Evolutionary conservation across 1,140 invertebrate genomes (phyloP), one percentile per base, ranked within the genome.

Genomic region (Oscheius sp.): DNA sequence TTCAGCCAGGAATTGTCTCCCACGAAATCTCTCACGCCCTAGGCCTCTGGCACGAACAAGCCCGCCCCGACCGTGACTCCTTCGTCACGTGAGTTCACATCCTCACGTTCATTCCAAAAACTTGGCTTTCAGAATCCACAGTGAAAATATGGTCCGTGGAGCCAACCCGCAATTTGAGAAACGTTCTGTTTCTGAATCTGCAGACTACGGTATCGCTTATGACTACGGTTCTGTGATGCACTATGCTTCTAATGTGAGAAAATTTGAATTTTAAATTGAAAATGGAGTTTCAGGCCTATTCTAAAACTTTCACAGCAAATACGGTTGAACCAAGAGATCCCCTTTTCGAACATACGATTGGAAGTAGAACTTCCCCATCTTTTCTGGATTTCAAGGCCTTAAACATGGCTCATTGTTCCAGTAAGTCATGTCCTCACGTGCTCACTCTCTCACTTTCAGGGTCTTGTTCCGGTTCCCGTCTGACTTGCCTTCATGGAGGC

Each of bases 11-110:
- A 38, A 75, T 76, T 3, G 78, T 77, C 31, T 45, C 49, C 23
- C 86, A 87, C 69, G 86, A 87, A 73, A 77, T 87, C 10, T 85
- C 85, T 0, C 86, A 87, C 74, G 80, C 85, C 0, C 75, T 86
- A 31, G 86, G 86, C 3, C 79, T 84, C 64, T 73, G 80, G 70
- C 68, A 82, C 45, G 80, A 82, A 46, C 80, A 82, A 63, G 74
- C 69, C 26, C 61, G 80, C 32, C 65, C 76, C 2, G 80, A 82
- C 46, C 64, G 80, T 20, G 80, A 82, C 46, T 28, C 65, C 10
- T 79, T 79, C 59, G 73, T 79, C 10, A 49, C 35, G 69, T 71
- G 29, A 61, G 20, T 59, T 61, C 28, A 18, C 13, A 31, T 2
- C 13, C 13, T 20, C 3, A 55, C 55, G 28, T 3, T 15, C 31